Percentiles rank a stretch among this genome's conserved stretches.
These are phyloP conservation scores for Callipepla californica DNA, from an alignment of 2,113 vertebrate species.

Conservation along the genomic window DNA sequence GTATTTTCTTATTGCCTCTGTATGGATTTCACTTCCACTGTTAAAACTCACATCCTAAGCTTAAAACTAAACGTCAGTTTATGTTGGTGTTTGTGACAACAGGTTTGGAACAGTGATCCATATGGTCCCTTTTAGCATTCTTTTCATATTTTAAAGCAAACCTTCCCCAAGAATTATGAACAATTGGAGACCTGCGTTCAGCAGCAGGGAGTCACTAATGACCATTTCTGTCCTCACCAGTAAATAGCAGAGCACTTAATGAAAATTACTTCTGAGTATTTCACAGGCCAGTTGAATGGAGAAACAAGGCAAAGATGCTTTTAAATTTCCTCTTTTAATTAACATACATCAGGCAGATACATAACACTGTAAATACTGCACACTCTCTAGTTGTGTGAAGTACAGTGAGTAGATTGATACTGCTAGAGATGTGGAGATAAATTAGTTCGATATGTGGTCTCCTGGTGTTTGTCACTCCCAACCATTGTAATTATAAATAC, in stretches of 20 bases:
- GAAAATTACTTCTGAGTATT: conserved; percentile 45
- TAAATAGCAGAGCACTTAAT: conserved; percentile 40
- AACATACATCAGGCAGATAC: conserved; percentile 26
- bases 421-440: conserved; percentile 42
- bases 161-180: conserved; percentile 18
- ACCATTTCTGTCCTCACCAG: conserved; percentile 30
- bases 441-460: conserved; percentile 31
- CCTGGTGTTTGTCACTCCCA: conserved; percentile 23
- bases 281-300: conserved; percentile 32
- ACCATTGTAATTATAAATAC: not conserved
- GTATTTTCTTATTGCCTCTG: not conserved
- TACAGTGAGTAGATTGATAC: conserved; percentile 30
- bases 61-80: conserved; percentile 40
- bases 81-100: not conserved
- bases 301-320: conserved; percentile 1
- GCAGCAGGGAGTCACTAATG: conserved; percentile 44
- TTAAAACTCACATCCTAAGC: not conserved
- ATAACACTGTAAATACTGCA: conserved; percentile 2
- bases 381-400: conserved; percentile 1
- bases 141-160: conserved; percentile 3
- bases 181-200: not conserved
- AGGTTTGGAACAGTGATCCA: conserved; percentile 13
- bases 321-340: conserved; percentile 43
- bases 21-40: conserved; percentile 2
- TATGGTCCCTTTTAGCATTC: not conserved